Evolutionary conservation across 2,888 invertebrate genomes (phyloP), one percentile per base, ranked within the genome.

Genomic region (Drosophila mimica): DNA sequence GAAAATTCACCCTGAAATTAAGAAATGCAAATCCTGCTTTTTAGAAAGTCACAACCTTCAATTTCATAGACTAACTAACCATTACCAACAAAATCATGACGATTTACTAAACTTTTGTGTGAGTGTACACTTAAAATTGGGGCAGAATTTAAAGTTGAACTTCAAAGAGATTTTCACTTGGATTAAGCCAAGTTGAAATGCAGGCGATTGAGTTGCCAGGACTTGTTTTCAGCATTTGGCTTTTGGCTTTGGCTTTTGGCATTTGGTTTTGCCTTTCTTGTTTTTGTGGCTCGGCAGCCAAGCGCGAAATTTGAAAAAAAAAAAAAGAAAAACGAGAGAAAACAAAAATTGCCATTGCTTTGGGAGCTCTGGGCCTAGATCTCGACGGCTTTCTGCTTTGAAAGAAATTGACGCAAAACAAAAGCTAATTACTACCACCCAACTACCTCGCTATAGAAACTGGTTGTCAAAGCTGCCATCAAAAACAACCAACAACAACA

Each of bases 351-450:
- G 63, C 74, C 54, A 36, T 53, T 62, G 71, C 73, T 68, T 48
- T 64, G 34, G 53, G 57, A 57, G 43, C 53, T 51, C 25, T 40
- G 56, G 46, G 76, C 67, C 57, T 68, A 76, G 81, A 78, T 81
- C 76, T 68, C 72, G 31, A 46, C 43, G 76, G 80, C 70, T 70
- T 78, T 64, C 49, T 48, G 38, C 54, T 67, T 76, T 54, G 38
- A 70, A 76, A 67, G 64, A 82, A 76, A 69, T 82, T 82, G 57
- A 60, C 66, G 62, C 70, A 51, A 68, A 64, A 85, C 74, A 76
- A 81, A 84, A 79, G 79, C 82, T 79, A 82, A 82, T 82, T 82
- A 83, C 70, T 54, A 56, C 54, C 83, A 73, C 83, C 71, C 75
- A 75, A 81, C 73, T 73, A 75, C 78, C 75, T 74, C 54, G 40